Percentiles rank a stretch among this genome's conserved stretches.
These are phyloP conservation scores for Macrochelys suwanniensis DNA, from an alignment of 2,797 vertebrate genomes.

Conservation along the genomic window DNA sequence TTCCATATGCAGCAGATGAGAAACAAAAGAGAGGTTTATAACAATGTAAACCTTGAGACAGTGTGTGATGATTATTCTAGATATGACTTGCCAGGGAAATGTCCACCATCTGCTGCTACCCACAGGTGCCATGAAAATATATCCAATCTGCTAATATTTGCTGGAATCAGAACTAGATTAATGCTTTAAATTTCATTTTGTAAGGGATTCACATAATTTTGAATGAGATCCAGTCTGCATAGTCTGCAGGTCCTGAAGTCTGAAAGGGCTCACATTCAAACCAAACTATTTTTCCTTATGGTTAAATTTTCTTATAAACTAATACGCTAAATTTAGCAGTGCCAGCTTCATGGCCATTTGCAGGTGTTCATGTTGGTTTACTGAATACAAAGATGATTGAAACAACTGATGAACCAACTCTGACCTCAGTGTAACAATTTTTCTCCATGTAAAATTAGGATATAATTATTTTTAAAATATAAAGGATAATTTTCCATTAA, in stretches of 20 bases:
- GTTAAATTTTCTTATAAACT: background rate
- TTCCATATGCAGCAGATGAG: constrained; percentile 57
- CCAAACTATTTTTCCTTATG: background rate
- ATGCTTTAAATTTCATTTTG: constrained; percentile 44
- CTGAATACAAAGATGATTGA: background rate
- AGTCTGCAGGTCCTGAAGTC: constrained; percentile 5
- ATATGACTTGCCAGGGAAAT: constrained; percentile 63
- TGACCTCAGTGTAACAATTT: background rate
- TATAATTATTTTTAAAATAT: constrained; percentile 30
- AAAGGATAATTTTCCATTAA: background rate
- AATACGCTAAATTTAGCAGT: background rate
- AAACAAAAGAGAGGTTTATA: constrained; percentile 65
- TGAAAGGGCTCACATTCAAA: background rate
- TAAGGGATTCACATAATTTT: constrained; percentile 3
- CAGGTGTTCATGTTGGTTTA: background rate
- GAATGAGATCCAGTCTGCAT: background rate
- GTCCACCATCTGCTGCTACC: constrained; percentile 74
- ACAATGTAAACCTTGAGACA: constrained; percentile 70
- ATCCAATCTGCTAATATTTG: background rate
- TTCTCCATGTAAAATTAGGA: constrained; percentile 10
- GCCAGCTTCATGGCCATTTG: background rate
- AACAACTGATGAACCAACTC: background rate
- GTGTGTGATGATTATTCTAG: constrained; percentile 51
- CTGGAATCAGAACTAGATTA: constrained; percentile 30
- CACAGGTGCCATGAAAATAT: constrained; percentile 51